These are phyloP conservation scores for Mesitornis unicolor DNA, from an alignment of 2,113 vertebrate species.

Conservation along the genomic window DNA sequence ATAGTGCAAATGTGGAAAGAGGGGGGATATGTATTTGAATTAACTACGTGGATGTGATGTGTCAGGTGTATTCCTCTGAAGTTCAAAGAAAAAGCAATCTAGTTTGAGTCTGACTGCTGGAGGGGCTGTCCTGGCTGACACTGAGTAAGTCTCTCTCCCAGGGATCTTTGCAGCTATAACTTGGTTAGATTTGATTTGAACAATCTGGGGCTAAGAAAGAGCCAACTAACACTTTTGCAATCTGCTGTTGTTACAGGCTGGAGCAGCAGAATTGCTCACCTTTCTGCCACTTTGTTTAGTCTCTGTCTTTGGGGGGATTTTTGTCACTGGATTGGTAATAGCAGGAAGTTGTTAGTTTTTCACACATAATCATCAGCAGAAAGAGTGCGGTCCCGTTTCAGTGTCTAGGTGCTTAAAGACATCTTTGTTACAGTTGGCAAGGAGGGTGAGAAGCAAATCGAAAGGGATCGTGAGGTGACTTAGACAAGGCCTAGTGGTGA, in stretches of 20 bases:
- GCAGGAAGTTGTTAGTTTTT: constrained; percentile 35
- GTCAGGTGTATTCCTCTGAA: neutral
- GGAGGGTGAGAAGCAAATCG: neutral
- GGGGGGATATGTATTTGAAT: neutral
- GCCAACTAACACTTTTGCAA: neutral
- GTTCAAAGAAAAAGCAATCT: neutral
- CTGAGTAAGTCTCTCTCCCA: neutral
- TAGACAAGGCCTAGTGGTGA: neutral
- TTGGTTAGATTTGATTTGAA: neutral
- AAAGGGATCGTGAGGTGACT: neutral
- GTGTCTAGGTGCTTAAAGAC: neutral
- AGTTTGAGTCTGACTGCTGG: neutral
- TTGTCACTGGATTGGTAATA: neutral
- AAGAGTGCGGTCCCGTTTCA: neutral
- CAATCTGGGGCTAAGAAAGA: neutral
- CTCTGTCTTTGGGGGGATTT: neutral
- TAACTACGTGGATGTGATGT: neutral
- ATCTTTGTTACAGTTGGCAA: neutral
- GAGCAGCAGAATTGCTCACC: neutral
- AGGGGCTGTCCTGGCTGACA: neutral
- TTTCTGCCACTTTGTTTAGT: neutral
- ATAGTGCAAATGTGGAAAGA: neutral
- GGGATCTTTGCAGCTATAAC: neutral
- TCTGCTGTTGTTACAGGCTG: neutral
- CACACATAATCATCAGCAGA: neutral